Percentiles rank a stretch among this genome's conserved stretches.
These are phyloP conservation scores for Glaucomys volans DNA, from an alignment of 2,113 vertebrate species.

Conservation along the genomic window DNA sequence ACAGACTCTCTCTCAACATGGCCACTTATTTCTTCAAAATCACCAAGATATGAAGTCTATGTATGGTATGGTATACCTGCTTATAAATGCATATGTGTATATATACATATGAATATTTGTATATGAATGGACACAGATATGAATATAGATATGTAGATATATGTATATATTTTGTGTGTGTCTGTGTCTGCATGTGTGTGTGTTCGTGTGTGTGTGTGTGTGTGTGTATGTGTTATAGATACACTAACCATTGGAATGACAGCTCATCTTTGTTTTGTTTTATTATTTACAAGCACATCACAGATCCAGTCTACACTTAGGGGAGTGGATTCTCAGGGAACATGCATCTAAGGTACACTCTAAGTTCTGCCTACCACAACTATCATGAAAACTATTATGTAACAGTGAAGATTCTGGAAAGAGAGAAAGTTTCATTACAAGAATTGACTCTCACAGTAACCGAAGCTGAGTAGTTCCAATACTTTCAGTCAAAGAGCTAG, in stretches of 20 bases:
- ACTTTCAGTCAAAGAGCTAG: background rate
- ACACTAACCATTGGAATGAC: background rate
- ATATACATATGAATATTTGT: background rate
- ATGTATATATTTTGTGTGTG: background rate
- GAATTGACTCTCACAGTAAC: background rate
- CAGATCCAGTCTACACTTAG: background rate
- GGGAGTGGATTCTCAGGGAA: background rate
- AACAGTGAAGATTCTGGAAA: background rate
- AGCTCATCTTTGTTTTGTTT: background rate
- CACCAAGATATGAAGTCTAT: background rate
- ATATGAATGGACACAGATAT: background rate
- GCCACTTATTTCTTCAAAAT: background rate
- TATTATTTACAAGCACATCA: background rate
- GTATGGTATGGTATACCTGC: no score
- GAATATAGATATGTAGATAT: background rate
- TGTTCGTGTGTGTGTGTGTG: background rate
- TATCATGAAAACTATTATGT: background rate
- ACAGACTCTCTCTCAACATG: background rate
- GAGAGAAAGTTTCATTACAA: background rate
- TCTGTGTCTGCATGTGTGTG: background rate
- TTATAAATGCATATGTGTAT: background rate
- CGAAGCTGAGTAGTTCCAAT: background rate
- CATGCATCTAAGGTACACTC: background rate
- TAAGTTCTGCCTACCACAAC: background rate
- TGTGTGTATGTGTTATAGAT: background rate